These are phyloP conservation scores for Subanguina moxae DNA, from an alignment of 1,140 invertebrate genomes.

Conservation along the genomic window DNA sequence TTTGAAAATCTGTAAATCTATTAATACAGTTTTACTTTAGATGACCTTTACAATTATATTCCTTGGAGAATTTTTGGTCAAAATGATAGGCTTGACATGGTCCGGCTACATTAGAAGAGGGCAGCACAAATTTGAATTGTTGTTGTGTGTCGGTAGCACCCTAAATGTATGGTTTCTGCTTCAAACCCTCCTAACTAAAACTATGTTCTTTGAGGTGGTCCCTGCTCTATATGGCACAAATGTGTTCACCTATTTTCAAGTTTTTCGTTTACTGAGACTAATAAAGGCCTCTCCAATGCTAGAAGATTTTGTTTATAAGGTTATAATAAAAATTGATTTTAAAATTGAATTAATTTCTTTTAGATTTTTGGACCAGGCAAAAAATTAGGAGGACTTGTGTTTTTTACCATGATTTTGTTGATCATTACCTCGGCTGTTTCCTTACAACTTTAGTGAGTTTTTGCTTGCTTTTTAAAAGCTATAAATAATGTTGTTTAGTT, in stretches of 20 bases:
- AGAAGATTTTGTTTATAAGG: slow-evolving; percentile 97
- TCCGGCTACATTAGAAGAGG: slow-evolving; percentile 88
- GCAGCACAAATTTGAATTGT: slow-evolving; percentile 93
- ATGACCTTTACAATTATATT: slow-evolving; percentile 72
- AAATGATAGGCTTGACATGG: slow-evolving; percentile 94
- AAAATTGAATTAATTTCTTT: slow-evolving; percentile 14
- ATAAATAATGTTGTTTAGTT: slow-evolving; percentile 64
- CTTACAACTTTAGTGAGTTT: slow-evolving; percentile 76
- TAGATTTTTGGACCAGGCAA: slow-evolving; percentile 96
- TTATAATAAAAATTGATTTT: slow-evolving; percentile 35
- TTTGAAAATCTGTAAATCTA: too few relatives aligned
- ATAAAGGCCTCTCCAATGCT: slow-evolving; percentile 98
- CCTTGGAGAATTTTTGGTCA: slow-evolving; percentile 88
- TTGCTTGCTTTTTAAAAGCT: too few relatives aligned
- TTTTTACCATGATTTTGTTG: slow-evolving; percentile 97
- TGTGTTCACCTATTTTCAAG: slow-evolving; percentile 81
- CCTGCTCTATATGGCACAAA: slow-evolving; percentile 81
- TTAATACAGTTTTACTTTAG: slow-evolving; percentile 26
- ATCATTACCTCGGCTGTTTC: slow-evolving; percentile 98
- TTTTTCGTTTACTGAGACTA: slow-evolving; percentile 80
- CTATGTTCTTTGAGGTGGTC: too few relatives aligned
- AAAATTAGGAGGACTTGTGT: slow-evolving; percentile 92
- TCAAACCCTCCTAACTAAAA: too few relatives aligned
- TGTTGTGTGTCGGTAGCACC: slow-evolving; percentile 88
- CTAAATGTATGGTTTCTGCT: too few relatives aligned